Conservation (phyloP, 2,113 vertebrate genomes). For the Petrocephalus zakoni region DNA sequence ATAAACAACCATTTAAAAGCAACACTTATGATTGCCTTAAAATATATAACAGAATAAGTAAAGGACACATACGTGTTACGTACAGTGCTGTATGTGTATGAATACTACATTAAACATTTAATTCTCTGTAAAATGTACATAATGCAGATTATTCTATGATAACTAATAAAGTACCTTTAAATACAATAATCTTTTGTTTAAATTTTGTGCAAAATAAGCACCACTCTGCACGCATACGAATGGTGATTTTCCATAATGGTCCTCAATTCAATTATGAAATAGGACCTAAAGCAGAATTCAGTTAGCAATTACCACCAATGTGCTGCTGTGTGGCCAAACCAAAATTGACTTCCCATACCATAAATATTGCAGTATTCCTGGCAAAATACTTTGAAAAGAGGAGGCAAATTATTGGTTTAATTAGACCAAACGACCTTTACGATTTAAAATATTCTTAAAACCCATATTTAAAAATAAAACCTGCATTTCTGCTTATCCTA, state of each 20-base stretch:
- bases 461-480: background rate
- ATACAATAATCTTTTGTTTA: background rate
- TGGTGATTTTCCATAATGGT: background rate
- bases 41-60: background rate
- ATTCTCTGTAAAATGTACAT: background rate
- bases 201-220: slow-evolving; percentile 6
- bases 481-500: background rate
- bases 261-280: background rate
- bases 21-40: background rate
- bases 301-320: background rate
- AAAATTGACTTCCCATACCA: background rate
- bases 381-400: background rate
- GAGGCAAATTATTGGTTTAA: background rate
- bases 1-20: background rate
- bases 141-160: background rate
- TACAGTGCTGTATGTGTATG: background rate
- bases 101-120: background rate
- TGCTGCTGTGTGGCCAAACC: background rate
- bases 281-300: background rate
- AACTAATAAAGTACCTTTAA: background rate
- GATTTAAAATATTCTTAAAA: background rate
- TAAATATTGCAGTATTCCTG: background rate
- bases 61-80: background rate
- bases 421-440: background rate
- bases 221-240: background rate